These are phyloP conservation scores for Sicus ferrugineus DNA, from an alignment of 2,888 invertebrate genomes.

Conservation along the genomic window DNA sequence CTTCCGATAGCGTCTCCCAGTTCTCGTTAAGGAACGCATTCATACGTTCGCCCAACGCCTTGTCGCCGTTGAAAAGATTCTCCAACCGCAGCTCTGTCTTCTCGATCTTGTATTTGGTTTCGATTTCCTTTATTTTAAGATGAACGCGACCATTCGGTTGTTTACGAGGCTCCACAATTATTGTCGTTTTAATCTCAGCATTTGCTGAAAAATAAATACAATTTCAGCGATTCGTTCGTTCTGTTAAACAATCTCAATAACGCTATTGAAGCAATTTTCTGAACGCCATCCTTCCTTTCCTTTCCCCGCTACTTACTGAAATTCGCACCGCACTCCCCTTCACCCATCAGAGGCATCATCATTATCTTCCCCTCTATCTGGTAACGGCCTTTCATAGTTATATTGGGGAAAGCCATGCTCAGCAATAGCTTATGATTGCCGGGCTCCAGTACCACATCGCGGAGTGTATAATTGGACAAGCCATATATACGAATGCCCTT, in stretches of 20 bases:
- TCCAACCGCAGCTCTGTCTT: slow-evolving; percentile 72
- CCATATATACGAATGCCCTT: slow-evolving; percentile 73
- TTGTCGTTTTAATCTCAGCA: slow-evolving; percentile 71
- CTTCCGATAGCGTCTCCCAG: slow-evolving; percentile 75
- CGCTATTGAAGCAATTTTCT: no score
- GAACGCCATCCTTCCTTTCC: no score
- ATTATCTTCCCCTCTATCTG: slow-evolving; percentile 74
- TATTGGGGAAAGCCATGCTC: slow-evolving; percentile 71
- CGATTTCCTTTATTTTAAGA: slow-evolving; percentile 71
- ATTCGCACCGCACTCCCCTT: slow-evolving; percentile 73
- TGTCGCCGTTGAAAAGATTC: slow-evolving; percentile 77
- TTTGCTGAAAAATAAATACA: slow-evolving; percentile 66
- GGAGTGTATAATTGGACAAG: slow-evolving; percentile 71
- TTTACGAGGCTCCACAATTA: slow-evolving; percentile 69
- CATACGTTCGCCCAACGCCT: slow-evolving; percentile 74
- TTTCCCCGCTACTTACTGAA: slow-evolving; percentile 70
- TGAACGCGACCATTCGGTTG: slow-evolving; percentile 66
- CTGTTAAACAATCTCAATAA: background rate
- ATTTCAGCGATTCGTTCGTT: background rate
- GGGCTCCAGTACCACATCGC: slow-evolving; percentile 68
- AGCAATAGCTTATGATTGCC: slow-evolving; percentile 67
- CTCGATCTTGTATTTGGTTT: slow-evolving; percentile 73
- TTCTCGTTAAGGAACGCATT: slow-evolving; percentile 81
- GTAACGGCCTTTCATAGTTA: slow-evolving; percentile 73
- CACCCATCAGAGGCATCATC: slow-evolving; percentile 77